Evolutionary conservation across 2,797 vertebrate genomes (phyloP), one percentile per base, ranked within the genome.

Genomic region (Tinamus major): DNA sequence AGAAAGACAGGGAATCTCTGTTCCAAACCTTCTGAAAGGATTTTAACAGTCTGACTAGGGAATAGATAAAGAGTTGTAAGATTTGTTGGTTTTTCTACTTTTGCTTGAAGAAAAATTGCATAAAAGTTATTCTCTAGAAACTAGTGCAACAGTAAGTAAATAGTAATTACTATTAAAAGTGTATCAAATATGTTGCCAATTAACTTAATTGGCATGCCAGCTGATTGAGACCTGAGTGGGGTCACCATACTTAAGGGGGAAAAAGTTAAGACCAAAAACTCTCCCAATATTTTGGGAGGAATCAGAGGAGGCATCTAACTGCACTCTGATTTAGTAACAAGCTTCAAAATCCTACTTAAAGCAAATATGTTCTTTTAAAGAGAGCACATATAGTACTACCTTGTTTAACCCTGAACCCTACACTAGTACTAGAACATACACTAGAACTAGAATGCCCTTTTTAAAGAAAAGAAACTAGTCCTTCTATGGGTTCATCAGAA

Each of bases 201-300:
- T 86, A 89, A 48, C 90, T 85, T 93, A 94, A 90, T 79, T 87
- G 55, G 62, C 29, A n/a, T 8, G 62, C 90, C 79, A 42, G 31
- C 49, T 74, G 79, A 90, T 42, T 92, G 53, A 92, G 46, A 72
- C 81, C 68, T n/a, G 35, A 77, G 55, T 31, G 70, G 58, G 62
- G 90, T 53, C 65, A 71, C 59, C 72, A 85, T 79, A 71, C 48
- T 79, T 76, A 20, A 27, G 27, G 8, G 8, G 13, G 3, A 61
- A 21, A 42, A 46, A 48, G 13, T 10, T 42, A 68, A 31, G 16
- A 61, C 48, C 20, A 55, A 62, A 71, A 85, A 12, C 14, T 72
- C 13, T 77, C 24, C 35, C 9, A 27, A 64, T 10, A 5, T 61
- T 56, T 31, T 35, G 51, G 42, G 6, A 21, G 72, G 17, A 1